phyloP scores from a whole-genome alignment of 1,140 invertebrate genomes.

The Bombus cullumanus region DNA sequence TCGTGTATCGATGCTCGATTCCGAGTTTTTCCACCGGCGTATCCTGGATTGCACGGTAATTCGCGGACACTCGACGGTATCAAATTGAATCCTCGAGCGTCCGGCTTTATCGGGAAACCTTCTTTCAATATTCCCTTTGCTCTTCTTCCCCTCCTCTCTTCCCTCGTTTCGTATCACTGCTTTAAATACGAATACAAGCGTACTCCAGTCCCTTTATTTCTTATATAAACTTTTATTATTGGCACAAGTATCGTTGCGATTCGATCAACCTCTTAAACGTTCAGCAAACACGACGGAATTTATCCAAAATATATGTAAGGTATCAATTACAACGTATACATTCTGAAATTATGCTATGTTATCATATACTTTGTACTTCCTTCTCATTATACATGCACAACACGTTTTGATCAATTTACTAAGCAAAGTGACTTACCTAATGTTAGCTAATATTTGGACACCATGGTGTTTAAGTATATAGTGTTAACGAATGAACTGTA shows the following conservation, averaged over 20 bases:
- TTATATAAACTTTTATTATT: background rate
- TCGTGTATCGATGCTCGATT: conserved; percentile 7
- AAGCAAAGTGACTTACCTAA: background rate
- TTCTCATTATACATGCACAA: background rate
- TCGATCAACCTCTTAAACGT: background rate
- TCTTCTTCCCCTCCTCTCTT: background rate
- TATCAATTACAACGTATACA: background rate
- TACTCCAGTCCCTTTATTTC: background rate
- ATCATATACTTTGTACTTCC: background rate
- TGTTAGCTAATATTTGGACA: too few relatives aligned
- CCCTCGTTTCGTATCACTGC: background rate
- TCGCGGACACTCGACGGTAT: conserved; percentile 15
- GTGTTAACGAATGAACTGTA: too few relatives aligned
- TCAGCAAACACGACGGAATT: background rate
- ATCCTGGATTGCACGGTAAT: background rate
- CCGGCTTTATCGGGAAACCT: background rate
- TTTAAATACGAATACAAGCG: background rate
- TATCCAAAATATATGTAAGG: background rate
- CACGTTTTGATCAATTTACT: too few relatives aligned
- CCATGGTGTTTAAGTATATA: too few relatives aligned
- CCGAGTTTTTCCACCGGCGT: background rate
- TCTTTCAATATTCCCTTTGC: background rate
- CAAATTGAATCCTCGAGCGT: conserved; percentile 1
- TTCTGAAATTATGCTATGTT: background rate
- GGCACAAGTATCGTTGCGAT: background rate